Evolutionary conservation across 2,888 invertebrate genomes (phyloP), one percentile per base, ranked within the genome.

Genomic region (Phengaris alcon): DNA sequence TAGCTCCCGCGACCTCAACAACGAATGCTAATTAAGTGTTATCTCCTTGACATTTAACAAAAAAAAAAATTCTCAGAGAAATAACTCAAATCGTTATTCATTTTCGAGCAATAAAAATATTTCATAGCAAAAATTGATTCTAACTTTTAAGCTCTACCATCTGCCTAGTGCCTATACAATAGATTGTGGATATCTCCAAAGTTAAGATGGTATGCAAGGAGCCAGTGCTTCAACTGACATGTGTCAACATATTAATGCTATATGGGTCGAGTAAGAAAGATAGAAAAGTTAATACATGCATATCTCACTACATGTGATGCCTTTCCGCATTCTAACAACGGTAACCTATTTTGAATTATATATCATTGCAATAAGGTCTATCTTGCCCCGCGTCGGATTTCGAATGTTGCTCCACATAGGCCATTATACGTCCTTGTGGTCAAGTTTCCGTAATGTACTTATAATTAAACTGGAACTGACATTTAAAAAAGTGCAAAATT

Each of bases 401-500:
- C 74, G 75, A 79, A 82, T 82, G 84, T 79, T 83, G 84, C 85
- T 87, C 86, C 85, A 85, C 83, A 85, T 87, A 85, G 85, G 87
- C 86, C 85, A 87, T 85, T 81, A 79, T 78, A 81, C 87, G 90
- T 84, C 91, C 92, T 91, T 91, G 91, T 87, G 88, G 89, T 89
- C 91, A 83, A 83, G 87, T 89, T 90, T 89, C 91, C 88, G 86
- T 82, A 83, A 81, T 84, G 87, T 88, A 88, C 90, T 86, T 87
- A 84, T 78, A 78, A 82, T 84, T 35, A 84, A 80, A 83, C 82
- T 83, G 79, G 82, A 82, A 78, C 79, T 79, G 77, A 77, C 69
- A 69, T 48, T 69, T 69, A 46, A 69, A 68, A 69, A 64, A 64
- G 64, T 44, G 64, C 35, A 13, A 64, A 59, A 64, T 64, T 12